Evolutionary conservation across 1,140 invertebrate species (phyloP).

Genomic region (Centruroides vittatus): DNA sequence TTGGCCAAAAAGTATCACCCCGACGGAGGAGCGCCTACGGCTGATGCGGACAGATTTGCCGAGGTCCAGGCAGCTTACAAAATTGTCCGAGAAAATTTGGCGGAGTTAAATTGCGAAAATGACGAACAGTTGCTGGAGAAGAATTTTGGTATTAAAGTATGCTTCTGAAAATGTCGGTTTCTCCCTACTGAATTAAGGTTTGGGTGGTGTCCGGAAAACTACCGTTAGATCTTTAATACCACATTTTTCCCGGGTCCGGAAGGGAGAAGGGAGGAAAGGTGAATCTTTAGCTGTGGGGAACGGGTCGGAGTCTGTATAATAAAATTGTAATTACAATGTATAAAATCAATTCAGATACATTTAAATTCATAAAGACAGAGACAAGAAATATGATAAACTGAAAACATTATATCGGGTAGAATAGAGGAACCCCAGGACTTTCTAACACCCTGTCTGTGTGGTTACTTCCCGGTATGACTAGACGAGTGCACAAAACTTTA

Average conservation of each 20-base stretch:
- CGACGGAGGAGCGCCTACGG: slow-evolving; percentile 49
- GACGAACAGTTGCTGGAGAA: slow-evolving; percentile 29
- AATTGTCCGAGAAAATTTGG: slow-evolving; percentile 32
- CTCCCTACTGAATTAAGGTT: too few species aligned
- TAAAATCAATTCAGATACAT: too few species aligned
- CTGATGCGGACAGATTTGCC: slow-evolving; percentile 53
- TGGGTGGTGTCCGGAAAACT: too few species aligned
- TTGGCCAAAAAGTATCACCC: slow-evolving; percentile 69
- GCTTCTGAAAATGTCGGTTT: not conserved
- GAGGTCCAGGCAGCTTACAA: slow-evolving; percentile 42
- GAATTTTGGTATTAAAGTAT: slow-evolving; percentile 37
- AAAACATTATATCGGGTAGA: not conserved
- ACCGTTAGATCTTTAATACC: too few species aligned
- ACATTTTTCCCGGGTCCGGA: too few species aligned
- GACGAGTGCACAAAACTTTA: not conserved
- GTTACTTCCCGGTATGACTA: not conserved
- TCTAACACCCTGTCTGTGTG: not conserved
- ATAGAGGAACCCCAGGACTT: not conserved
- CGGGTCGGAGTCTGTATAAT: too few species aligned
- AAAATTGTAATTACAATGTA: too few species aligned
- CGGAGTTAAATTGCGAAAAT: slow-evolving; percentile 22
- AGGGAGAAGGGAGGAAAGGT: too few species aligned
- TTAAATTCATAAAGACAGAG: not conserved
- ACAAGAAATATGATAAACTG: not conserved
- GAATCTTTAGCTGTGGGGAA: too few species aligned